A percentile compares a stretch with the other conserved stretches of the same genome.
Evolutionary conservation across 2,113 vertebrate genomes (phyloP).

Genomic region (Phylloscopus whistleri): DNA sequence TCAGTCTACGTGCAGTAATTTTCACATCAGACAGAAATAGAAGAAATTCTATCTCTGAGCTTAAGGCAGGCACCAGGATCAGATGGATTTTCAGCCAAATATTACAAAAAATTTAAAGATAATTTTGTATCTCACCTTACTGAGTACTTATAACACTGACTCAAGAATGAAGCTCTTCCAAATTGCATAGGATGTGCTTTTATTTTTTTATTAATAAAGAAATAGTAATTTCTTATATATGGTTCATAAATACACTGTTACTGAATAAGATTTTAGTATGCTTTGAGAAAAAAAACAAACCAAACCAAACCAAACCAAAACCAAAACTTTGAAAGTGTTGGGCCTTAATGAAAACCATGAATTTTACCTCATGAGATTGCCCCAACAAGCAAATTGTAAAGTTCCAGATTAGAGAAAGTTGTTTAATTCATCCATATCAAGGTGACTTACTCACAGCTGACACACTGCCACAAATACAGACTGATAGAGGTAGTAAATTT

Average conservation of each 20-base stretch:
- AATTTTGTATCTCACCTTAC: not conserved
- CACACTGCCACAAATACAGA: not conserved
- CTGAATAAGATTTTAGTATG: not conserved
- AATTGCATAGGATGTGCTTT: not conserved
- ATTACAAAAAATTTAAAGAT: conserved; percentile 12
- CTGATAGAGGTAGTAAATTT: conserved; percentile 24
- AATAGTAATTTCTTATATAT: not conserved
- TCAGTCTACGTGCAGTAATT: not conserved
- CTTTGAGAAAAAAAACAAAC: not conserved
- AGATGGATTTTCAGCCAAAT: conserved; percentile 18
- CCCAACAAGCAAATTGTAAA: not conserved
- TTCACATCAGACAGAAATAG: not conserved
- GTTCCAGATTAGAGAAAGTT: not conserved
- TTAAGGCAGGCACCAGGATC: not conserved
- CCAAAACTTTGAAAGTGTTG: not conserved
- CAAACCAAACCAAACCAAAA: too few species aligned
- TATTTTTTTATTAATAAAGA: not conserved
- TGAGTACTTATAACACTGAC: not conserved
- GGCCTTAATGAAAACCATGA: not conserved
- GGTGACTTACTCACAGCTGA: conserved; percentile 1
- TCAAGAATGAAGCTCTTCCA: not conserved
- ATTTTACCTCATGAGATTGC: not conserved
- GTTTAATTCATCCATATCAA: conserved; percentile 10
- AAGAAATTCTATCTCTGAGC: not conserved
- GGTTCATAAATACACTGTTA: not conserved